Conservation (phyloP, 2,113 vertebrate species). For the Vulpes vulpes region DNA sequence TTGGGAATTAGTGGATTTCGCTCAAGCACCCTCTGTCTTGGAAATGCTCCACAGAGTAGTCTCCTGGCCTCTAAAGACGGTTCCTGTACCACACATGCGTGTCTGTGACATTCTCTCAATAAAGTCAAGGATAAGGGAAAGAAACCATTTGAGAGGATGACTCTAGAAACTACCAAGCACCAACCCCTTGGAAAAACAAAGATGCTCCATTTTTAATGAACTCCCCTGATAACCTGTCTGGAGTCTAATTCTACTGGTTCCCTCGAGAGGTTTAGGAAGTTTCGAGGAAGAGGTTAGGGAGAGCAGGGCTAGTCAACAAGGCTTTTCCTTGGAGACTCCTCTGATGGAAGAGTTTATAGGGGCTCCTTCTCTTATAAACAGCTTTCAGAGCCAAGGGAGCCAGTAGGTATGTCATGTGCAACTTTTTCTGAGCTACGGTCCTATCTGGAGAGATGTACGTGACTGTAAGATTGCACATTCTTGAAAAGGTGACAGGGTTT, state of each 20-base stretch:
- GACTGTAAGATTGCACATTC: background rate
- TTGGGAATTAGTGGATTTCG: background rate
- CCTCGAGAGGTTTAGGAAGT: background rate
- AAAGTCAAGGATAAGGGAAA: background rate
- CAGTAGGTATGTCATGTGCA: background rate
- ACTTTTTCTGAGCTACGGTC: background rate
- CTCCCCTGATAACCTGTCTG: background rate
- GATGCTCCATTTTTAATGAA: background rate
- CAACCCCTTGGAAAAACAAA: background rate
- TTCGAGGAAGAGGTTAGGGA: background rate
- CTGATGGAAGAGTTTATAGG: background rate
- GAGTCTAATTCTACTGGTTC: background rate
- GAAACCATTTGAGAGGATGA: background rate
- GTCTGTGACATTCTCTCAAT: background rate
- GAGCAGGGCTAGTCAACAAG: background rate
- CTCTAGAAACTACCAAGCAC: background rate
- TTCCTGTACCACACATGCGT: background rate
- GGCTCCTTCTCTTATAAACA: background rate
- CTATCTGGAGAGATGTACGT: background rate
- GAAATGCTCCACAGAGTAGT: background rate
- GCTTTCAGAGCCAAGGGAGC: background rate
- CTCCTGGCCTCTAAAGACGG: background rate
- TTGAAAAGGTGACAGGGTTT: background rate
- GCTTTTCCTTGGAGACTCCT: background rate
- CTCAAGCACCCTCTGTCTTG: background rate